These are phyloP conservation scores for Anoplolepis gracilipes DNA, from an alignment of 1,140 invertebrate species.

Conservation along the genomic window DNA sequence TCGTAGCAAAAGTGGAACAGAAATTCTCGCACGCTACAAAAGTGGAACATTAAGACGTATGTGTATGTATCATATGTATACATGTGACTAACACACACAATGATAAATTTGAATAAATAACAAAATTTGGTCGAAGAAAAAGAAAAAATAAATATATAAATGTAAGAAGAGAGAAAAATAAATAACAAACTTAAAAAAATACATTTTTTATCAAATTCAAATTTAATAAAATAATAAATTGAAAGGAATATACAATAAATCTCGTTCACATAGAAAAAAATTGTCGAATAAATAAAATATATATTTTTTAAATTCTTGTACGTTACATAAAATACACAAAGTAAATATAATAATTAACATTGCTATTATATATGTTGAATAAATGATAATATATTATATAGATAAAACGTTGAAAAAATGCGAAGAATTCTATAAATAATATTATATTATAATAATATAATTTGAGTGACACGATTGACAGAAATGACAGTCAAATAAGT, in stretches of 20 bases:
- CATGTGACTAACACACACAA: too few species aligned
- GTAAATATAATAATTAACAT: not conserved
- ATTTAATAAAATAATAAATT: not conserved
- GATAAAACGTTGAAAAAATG: not conserved
- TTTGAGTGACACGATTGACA: not conserved
- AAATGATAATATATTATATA: not conserved
- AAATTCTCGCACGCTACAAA: conserved; percentile 1
- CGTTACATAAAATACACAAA: not conserved
- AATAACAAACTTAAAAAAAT: not conserved
- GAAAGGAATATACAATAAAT: not conserved
- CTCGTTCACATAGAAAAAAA: not conserved
- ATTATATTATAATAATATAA: not conserved
- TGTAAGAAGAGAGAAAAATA: not conserved
- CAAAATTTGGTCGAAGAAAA: not conserved
- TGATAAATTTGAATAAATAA: not conserved
- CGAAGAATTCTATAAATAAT: not conserved
- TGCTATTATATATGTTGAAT: not conserved
- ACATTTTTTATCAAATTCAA: not conserved
- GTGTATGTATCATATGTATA: too few species aligned
- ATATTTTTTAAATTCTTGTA: not conserved
- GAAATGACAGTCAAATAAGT: not conserved
- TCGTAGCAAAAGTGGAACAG: conserved; percentile 28
- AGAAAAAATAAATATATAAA: not conserved
- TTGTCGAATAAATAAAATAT: not conserved
- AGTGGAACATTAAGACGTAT: not conserved